Percentiles rank a stretch among this genome's conserved stretches.
phyloP scores from a whole-genome alignment of 1,140 invertebrate genomes.

The Bilobella aurantiaca region DNA sequence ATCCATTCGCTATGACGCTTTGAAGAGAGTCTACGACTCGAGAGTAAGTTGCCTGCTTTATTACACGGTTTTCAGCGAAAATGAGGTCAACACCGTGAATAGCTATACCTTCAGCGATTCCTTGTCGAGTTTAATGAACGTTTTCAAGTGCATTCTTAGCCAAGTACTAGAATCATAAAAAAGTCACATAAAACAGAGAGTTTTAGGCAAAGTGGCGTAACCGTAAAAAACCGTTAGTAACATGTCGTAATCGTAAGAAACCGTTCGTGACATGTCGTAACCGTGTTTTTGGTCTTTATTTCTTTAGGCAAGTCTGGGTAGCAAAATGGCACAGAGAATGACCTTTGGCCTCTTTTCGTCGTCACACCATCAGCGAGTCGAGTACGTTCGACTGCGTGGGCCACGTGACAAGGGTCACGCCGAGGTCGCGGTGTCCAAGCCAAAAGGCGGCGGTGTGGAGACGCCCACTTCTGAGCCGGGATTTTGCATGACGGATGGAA shows the following conservation, averaged over 20 bases:
- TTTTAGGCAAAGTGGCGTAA: too few species aligned
- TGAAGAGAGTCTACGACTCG: slow-evolving; percentile 93
- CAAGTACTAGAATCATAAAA: too few species aligned
- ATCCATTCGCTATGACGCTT: slow-evolving; percentile 90
- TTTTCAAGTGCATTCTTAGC: too few species aligned
- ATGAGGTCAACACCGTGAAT: too few species aligned
- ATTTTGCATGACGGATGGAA: slow-evolving; percentile 60
- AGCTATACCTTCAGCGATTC: too few species aligned
- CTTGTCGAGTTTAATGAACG: too few species aligned
- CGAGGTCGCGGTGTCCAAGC: slow-evolving; percentile 92
- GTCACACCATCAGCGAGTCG: slow-evolving; percentile 65
- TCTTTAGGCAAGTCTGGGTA: slow-evolving; percentile 75
- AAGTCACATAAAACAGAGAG: too few species aligned
- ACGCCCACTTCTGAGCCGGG: slow-evolving; percentile 90
- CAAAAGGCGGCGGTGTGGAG: slow-evolving; percentile 79
- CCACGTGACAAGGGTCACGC: slow-evolving; percentile 89
- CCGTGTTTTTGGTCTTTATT: neutral
- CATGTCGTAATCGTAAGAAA: too few species aligned
- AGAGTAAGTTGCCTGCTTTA: too few species aligned
- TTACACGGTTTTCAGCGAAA: too few species aligned
- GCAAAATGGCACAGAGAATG: slow-evolving; percentile 90
- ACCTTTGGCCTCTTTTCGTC: slow-evolving; percentile 81
- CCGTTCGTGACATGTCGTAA: too few species aligned
- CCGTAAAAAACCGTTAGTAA: too few species aligned
- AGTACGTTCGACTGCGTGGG: slow-evolving; percentile 96